Evolutionary conservation across 2,113 vertebrate species (phyloP), one percentile per base, ranked within the genome.

Genomic region (Forbesichthys papilliferus): DNA sequence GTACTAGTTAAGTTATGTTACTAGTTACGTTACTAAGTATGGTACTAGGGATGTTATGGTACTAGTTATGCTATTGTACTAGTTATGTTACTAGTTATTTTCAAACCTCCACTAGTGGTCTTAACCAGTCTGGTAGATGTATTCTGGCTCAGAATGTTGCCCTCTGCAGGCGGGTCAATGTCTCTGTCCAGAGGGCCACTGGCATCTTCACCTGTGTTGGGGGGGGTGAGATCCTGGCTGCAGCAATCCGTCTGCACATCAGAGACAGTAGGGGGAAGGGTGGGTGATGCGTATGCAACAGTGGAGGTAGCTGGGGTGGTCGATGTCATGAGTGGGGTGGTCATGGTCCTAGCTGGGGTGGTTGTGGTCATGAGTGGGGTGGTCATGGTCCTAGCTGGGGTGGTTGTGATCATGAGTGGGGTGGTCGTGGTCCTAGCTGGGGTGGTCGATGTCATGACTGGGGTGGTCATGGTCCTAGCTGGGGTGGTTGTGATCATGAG

Each of bases 311-410:
- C 36, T 42, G 36, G 36, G 36, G 36, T 42, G 5, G 36, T 42
- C 36, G 36, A 6, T 3, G 36, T 42, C 36, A 8, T 8, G 36
- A 27, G 36, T 42, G 36, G 36, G 36, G 4, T 4, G 4, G 36
- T 8, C 36, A 67, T 89, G 85, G 49, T 86, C 87, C 56, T 92
- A 79, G 55, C 83, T 73, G 27, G 20, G 20, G 20, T 54, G 7
- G 18, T 10, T 7, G 3, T 18, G 9, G 16, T 27, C 20, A 4
- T 27, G 16, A 20, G 60, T 57, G 59, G n/a, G 36, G 36, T 5
- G 36, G 36, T 6, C 1, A 0, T 42, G 36, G 36, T 42, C 10
- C 1, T 14, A 9, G 12, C 7, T 61, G 58, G 34, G 48, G 62
- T 51, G 5, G 62, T 61, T 12, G 46, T 65, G 18, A 70, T 54